A percentile compares a stretch with the other conserved stretches of the same genome.
These are phyloP conservation scores for Helicoverpa zea DNA, from an alignment of 1,140 invertebrate genomes.

Conservation along the genomic window DNA sequence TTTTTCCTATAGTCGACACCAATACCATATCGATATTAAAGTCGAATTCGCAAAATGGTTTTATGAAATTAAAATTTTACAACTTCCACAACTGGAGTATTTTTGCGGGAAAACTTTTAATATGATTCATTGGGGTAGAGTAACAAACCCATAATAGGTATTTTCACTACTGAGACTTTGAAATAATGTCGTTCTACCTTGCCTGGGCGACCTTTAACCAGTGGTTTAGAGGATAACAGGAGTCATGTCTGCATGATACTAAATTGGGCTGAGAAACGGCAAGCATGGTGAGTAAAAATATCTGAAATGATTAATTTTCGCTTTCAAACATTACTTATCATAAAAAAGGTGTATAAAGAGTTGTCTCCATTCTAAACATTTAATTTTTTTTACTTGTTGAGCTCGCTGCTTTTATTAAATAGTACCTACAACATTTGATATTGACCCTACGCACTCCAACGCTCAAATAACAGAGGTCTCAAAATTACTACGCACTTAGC, in stretches of 20 bases:
- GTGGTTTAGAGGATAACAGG: slow-evolving; percentile 43
- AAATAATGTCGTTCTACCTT: neutral
- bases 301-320: too few species aligned
- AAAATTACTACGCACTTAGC: slow-evolving; percentile 47
- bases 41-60: slow-evolving; percentile 13
- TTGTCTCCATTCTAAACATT: too few species aligned
- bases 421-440: neutral
- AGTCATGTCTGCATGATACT: slow-evolving; percentile 15
- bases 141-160: neutral
- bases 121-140: slow-evolving; percentile 1
- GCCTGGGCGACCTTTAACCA: slow-evolving; percentile 44
- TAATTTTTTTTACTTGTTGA: too few species aligned
- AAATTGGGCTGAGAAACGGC: neutral
- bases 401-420: neutral
- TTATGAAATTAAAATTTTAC: slow-evolving; percentile 39
- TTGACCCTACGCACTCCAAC: slow-evolving; percentile 1
- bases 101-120: slow-evolving; percentile 33
- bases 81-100: slow-evolving; percentile 2
- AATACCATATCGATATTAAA: slow-evolving; percentile 43
- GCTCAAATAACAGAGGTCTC: slow-evolving; percentile 29
- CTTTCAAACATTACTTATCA: too few species aligned
- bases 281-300: too few species aligned
- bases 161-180: too few species aligned
- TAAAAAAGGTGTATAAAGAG: too few species aligned
- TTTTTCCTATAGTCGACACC: slow-evolving; percentile 25